A percentile compares a stretch with the other conserved stretches of the same genome.
Evolutionary conservation across 2,888 invertebrate genomes (phyloP).

Genomic region (Callyntrura guangdongensis): DNA sequence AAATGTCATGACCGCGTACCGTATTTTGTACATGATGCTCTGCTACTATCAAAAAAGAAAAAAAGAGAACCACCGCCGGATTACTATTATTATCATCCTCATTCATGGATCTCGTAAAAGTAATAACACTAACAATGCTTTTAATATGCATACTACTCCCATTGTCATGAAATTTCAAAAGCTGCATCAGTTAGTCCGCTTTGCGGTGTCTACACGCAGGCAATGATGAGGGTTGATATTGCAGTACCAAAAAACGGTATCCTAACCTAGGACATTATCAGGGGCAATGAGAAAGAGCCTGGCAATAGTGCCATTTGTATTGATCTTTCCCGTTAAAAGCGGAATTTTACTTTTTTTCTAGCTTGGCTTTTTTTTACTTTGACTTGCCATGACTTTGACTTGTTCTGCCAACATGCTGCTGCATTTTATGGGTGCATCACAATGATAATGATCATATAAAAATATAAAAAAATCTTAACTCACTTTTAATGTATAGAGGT

Average conservation of each 20-base stretch:
- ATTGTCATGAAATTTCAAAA: background rate
- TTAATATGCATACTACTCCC: background rate
- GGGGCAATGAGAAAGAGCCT: conserved; percentile 30
- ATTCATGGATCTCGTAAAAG: conserved; percentile 43
- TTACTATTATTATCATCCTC: conserved; percentile 41
- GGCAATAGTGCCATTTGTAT: conserved; percentile 30
- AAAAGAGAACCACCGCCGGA: background rate
- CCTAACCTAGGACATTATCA: conserved; percentile 31
- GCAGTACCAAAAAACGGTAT: conserved; percentile 4
- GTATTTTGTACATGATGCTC: background rate
- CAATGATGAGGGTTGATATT: background rate
- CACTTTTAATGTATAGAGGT: background rate
- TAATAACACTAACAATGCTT: conserved; percentile 19
- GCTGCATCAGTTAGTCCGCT: background rate
- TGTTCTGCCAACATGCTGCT: background rate
- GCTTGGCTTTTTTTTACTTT: conserved; percentile 18
- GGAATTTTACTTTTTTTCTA: background rate
- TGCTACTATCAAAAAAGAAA: background rate
- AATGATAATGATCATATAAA: background rate
- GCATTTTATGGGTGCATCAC: conserved; percentile 38
- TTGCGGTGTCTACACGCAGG: background rate
- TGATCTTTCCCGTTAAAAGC: conserved; percentile 11
- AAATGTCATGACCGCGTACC: conserved; percentile 36
- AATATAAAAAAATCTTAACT: background rate
- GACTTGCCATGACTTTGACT: conserved; percentile 49